Evolutionary conservation across 64 coral and sea anemone species (phyloP).

Genomic region (Porites lutea): DNA sequence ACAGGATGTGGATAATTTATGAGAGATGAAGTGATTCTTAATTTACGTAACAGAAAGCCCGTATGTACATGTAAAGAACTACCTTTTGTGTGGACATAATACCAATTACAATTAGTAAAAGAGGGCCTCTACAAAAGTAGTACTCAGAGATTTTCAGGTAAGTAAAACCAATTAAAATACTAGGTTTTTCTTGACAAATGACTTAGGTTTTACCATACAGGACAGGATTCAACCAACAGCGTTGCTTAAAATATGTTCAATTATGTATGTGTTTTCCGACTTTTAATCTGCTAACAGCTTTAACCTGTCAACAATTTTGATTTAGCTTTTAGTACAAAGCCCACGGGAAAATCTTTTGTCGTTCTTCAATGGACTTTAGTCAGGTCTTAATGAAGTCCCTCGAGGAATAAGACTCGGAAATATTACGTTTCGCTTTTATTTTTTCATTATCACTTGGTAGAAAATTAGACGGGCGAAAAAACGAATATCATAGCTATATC

Average conservation of each 20-base stretch:
- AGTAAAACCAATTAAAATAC: conserved; percentile 2
- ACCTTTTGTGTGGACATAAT: neutral
- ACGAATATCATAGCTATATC: neutral
- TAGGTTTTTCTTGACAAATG: neutral
- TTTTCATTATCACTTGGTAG: neutral
- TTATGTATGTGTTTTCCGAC: conserved; percentile 25
- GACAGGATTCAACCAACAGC: no score
- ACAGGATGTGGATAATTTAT: conserved; percentile 15
- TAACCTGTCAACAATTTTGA: neutral
- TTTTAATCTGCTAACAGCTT: neutral
- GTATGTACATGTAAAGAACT: neutral
- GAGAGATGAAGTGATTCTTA: neutral
- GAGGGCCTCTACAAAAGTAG: neutral
- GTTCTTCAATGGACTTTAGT: neutral
- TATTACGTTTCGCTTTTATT: neutral
- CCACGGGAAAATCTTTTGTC: neutral
- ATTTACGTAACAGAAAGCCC: conserved; percentile 11
- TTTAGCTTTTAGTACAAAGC: neutral
- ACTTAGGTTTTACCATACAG: neutral
- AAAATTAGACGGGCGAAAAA: neutral
- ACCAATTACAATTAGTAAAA: neutral
- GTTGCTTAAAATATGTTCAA: neutral
- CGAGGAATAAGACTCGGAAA: neutral
- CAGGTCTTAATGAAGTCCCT: conserved; percentile 5
- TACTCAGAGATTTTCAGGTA: neutral